These are phyloP conservation scores for Oscheius sp. DNA, from an alignment of 1,140 invertebrate genomes.

Conservation along the genomic window DNA sequence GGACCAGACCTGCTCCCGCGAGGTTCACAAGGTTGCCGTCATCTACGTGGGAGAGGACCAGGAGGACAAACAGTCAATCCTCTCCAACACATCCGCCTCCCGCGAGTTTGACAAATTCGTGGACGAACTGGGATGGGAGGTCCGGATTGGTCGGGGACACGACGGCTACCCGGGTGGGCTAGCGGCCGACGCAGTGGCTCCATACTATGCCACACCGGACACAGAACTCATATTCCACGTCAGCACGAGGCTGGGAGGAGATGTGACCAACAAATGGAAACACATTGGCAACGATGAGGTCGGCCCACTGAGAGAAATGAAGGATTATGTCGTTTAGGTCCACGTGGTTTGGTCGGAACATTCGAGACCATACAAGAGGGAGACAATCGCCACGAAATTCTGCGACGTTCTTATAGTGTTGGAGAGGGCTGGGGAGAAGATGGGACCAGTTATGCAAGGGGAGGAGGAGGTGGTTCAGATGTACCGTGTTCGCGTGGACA, in stretches of 20 bases:
- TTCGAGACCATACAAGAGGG: constrained; percentile 84
- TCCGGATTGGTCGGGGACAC: constrained; percentile 81
- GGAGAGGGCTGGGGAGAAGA: constrained; percentile 70
- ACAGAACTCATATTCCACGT: constrained; percentile 90
- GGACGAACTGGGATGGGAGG: constrained; percentile 87
- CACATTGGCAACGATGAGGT: constrained; percentile 84
- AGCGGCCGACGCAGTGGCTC: constrained; percentile 84
- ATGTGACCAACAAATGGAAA: constrained; percentile 58
- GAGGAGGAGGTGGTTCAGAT: constrained; percentile 6
- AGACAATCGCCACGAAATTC: constrained; percentile 97
- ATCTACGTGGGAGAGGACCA: constrained; percentile 91
- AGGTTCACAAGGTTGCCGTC: constrained; percentile 97
- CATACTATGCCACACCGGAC: constrained; percentile 92
- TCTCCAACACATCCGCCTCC: constrained; percentile 49
- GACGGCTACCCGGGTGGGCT: constrained; percentile 93
- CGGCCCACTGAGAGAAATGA: constrained; percentile 57
- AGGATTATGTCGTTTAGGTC: constrained; percentile 62
- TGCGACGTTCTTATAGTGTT: constrained; percentile 96
- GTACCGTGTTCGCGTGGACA: constrained; percentile 51
- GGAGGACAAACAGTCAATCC: constrained; percentile 67
- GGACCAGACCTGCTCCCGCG: constrained; percentile 68
- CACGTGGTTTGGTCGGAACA: constrained; percentile 99
- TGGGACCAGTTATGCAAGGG: neutral
- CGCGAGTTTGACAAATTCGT: constrained; percentile 73
- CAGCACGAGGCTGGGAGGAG: constrained; percentile 84